phyloP scores from a whole-genome alignment of 2,888 invertebrate species.

The Hyposoter dolosus region DNA sequence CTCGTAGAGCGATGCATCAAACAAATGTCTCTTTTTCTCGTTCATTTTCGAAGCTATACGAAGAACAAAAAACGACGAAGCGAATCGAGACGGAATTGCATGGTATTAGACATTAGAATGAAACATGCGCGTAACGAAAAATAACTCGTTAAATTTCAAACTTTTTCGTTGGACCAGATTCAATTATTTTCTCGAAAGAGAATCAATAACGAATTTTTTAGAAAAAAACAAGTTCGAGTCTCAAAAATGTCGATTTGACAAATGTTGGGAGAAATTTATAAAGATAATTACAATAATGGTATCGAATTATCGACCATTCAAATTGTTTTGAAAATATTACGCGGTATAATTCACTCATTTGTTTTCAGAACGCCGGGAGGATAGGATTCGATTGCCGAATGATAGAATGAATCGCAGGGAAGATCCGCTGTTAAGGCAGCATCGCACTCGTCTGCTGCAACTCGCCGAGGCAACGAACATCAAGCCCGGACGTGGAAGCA shows the following conservation, averaged over 20 bases:
- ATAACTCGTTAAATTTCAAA: too few relatives aligned
- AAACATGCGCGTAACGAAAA: too few relatives aligned
- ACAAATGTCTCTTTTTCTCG: slow-evolving; percentile 15
- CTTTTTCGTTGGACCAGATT: too few relatives aligned
- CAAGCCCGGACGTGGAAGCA: slow-evolving; percentile 81
- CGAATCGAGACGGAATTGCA: too few relatives aligned
- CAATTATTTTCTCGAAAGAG: too few relatives aligned
- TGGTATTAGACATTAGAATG: too few relatives aligned
- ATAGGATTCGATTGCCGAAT: slow-evolving; percentile 69
- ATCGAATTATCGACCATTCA: too few relatives aligned
- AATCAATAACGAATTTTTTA: too few relatives aligned
- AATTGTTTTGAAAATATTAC: too few relatives aligned
- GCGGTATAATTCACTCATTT: background rate
- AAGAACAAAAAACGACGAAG: background rate
- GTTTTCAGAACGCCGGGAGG: slow-evolving; percentile 59
- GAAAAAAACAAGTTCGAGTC: too few relatives aligned
- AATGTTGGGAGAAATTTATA: background rate
- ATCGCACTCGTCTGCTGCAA: slow-evolving; percentile 85
- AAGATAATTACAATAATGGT: background rate
- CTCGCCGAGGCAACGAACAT: slow-evolving; percentile 85
- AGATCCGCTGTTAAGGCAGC: slow-evolving; percentile 85
- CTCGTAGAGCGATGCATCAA: slow-evolving; percentile 15
- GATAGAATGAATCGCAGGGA: slow-evolving; percentile 84
- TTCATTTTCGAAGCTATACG: background rate
- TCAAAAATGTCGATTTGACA: background rate